These are phyloP conservation scores for Agrilus mali DNA, from an alignment of 2,888 invertebrate genomes.

Conservation along the genomic window DNA sequence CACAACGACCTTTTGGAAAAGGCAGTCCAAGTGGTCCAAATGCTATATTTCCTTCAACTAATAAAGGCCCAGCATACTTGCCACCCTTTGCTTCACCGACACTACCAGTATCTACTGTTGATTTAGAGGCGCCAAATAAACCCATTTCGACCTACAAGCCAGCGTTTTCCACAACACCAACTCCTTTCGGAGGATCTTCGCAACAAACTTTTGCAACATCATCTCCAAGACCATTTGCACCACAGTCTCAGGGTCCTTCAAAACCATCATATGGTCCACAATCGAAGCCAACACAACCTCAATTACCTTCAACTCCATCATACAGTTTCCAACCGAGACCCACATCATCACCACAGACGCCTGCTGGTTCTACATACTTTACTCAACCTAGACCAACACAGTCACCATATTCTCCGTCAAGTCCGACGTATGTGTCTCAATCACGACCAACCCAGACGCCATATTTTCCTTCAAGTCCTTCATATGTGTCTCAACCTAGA, in stretches of 20 bases:
- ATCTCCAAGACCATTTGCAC: conserved; percentile 10
- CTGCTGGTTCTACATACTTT: no score
- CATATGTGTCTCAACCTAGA: neutral
- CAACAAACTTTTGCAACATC: conserved; percentile 8
- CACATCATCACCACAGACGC: no score
- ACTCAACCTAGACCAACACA: no score
- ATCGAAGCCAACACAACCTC: neutral
- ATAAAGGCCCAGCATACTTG: conserved; percentile 30
- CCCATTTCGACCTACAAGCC: conserved; percentile 9
- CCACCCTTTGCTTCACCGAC: conserved; percentile 22
- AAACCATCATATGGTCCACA: conserved; percentile 4
- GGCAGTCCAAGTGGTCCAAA: conserved; percentile 19
- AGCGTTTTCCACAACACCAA: conserved; percentile 6
- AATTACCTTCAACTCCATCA: no score
- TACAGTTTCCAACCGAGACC: no score
- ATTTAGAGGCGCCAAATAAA: conserved; percentile 3
- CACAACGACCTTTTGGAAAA: conserved; percentile 24
- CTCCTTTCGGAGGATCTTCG: conserved; percentile 7
- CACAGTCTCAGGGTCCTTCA: neutral
- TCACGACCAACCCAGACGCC: neutral
- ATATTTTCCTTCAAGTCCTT: neutral
- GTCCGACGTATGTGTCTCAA: no score
- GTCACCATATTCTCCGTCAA: no score
- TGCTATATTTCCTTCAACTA: conserved; percentile 22
- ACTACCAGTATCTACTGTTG: conserved; percentile 9